Evolutionary conservation across 2,113 vertebrate genomes (phyloP).

Genomic region (Hippocampus comes): DNA sequence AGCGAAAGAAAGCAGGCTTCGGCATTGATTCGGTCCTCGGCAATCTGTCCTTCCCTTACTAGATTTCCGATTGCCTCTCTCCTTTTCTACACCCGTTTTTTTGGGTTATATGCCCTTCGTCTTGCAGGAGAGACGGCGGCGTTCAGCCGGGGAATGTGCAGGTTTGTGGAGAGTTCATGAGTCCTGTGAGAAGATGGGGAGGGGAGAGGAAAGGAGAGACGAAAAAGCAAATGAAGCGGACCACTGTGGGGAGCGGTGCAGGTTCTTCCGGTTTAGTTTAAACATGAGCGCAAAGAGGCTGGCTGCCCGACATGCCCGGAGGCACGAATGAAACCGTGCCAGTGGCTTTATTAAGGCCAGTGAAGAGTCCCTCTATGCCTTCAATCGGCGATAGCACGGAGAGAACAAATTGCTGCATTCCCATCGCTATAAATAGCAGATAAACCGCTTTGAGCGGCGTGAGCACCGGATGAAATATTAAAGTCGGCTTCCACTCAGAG

Average conservation of each 20-base stretch:
- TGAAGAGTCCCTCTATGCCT: constrained; percentile 15
- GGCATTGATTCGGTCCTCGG: constrained; percentile 75
- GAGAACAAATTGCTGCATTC: constrained; percentile 10
- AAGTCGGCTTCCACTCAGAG: constrained; percentile 11
- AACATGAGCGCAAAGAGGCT: constrained; percentile 54
- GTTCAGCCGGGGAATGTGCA: constrained; percentile 68
- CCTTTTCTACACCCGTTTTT: constrained; percentile 72
- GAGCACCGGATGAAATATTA: constrained; percentile 11
- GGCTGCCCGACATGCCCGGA: constrained; percentile 43
- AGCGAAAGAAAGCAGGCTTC: constrained; percentile 57
- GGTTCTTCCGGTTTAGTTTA: constrained; percentile 75
- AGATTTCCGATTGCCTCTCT: constrained; percentile 44
- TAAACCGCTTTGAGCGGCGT: constrained; percentile 5
- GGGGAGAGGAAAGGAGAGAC: constrained; percentile 23
- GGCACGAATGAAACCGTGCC: constrained; percentile 15
- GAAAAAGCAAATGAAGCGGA: constrained; percentile 47
- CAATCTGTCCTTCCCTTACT: constrained; percentile 74
- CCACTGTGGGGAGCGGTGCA: constrained; percentile 59
- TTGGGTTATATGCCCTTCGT: not conserved
- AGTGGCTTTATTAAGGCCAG: constrained; percentile 23
- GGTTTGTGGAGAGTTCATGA: constrained; percentile 69
- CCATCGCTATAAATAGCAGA: constrained; percentile 10
- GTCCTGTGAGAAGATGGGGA: constrained; percentile 66
- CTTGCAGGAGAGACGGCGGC: constrained; percentile 66
- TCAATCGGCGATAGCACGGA: constrained; percentile 21